Percentiles rank a stretch among this genome's conserved stretches.
phyloP scores from a whole-genome alignment of 2,113 vertebrate species.

The Hemiprocne comata region DNA sequence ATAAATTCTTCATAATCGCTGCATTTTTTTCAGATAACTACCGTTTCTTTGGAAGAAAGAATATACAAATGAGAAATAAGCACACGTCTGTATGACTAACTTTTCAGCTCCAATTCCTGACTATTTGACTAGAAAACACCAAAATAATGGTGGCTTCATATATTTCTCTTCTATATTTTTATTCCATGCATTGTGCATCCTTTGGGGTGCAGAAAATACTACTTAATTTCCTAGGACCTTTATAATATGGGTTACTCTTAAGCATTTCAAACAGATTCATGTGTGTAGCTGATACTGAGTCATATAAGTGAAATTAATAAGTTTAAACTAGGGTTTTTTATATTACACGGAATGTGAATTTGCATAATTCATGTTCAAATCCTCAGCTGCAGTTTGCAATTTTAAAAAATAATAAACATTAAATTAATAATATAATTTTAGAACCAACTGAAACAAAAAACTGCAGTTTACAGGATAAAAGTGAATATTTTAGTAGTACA shows the following conservation, averaged over 20 bases:
- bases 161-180: not conserved
- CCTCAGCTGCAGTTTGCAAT: not conserved
- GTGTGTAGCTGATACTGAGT: not conserved
- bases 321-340: conserved; percentile 1
- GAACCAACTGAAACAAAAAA: conserved; percentile 11
- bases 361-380: conserved; percentile 41
- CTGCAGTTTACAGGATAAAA: conserved; percentile 32
- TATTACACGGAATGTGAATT: not conserved
- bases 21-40: not conserved
- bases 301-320: conserved; percentile 49
- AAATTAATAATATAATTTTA: conserved; percentile 39
- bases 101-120: not conserved
- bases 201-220: not conserved
- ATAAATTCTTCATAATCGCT: not conserved
- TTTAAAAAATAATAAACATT: conserved; percentile 40
- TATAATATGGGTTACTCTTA: not conserved
- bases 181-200: not conserved
- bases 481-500: not conserved
- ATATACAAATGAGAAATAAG: not conserved
- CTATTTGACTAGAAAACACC: not conserved
- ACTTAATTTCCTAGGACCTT: not conserved
- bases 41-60: not conserved
- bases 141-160: not conserved
- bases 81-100: not conserved
- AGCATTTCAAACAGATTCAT: not conserved